These are phyloP conservation scores for Oriolus oriolus DNA, from an alignment of 2,113 vertebrate species.

Conservation along the genomic window DNA sequence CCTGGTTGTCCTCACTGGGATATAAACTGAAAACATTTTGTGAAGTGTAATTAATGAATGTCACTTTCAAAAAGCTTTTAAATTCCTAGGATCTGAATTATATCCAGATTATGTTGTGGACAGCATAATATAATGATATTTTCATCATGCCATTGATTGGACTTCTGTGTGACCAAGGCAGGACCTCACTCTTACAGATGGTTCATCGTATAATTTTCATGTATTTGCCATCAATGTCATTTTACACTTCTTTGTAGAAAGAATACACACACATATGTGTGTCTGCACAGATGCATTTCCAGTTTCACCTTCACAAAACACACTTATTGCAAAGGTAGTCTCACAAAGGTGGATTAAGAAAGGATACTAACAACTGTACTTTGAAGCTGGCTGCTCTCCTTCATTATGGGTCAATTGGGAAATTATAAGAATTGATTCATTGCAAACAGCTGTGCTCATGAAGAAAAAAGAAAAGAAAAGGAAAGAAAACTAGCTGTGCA, in stretches of 20 bases:
- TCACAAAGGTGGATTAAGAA: neutral
- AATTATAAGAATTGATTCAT: constrained; percentile 35
- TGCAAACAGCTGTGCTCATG: constrained; percentile 35
- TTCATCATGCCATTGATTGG: neutral
- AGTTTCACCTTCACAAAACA: neutral
- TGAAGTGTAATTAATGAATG: neutral
- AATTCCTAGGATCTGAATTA: neutral
- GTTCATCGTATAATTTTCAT: neutral
- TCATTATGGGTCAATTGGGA: constrained; percentile 23
- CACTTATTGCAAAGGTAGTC: neutral
- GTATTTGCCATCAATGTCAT: neutral
- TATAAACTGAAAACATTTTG: neutral
- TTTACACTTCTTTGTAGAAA: neutral
- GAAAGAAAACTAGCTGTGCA: neutral
- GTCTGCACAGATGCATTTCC: neutral
- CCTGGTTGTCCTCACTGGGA: neutral
- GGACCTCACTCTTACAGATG: neutral
- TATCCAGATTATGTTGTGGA: neutral
- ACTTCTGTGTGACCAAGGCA: neutral
- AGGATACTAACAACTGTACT: neutral
- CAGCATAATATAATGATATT: neutral
- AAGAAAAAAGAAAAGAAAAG: neutral
- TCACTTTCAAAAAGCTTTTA: neutral
- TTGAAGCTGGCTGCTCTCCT: neutral
- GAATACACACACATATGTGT: neutral